Base-by-base conservation (phyloP, 2,113 vertebrate species). In the Lampris incognitus region DNA sequence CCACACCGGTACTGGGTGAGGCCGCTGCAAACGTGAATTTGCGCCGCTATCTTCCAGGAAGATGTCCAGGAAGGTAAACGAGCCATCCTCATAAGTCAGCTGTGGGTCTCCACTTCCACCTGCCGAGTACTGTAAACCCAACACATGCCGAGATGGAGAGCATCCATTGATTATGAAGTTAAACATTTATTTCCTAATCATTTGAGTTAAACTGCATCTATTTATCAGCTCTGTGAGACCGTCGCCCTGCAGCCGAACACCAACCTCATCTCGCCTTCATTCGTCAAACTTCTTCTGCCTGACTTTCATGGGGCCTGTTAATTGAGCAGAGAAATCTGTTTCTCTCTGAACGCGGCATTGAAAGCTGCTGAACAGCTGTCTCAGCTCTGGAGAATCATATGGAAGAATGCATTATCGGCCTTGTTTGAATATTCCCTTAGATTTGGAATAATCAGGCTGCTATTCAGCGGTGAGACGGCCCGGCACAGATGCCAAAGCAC, bases 361-460 rank as follows among this genome's bases (percentile, higher is more conserved):
- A 87, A 91, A 89, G 92, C 88, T 85, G 87, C 83, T 69, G 89
- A 92, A 88, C 88, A 94, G 92, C 91, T 92, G 92, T 90, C 87
- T 82, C 72, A 81, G 89, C 92, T 87, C 87, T 90, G 87, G 88
- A 93, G 88, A 91, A 92, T 92, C 90, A 92, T 92, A 92, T 85
- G 78, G 91, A 92, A 88, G 85, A 92, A 90, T 90, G 86, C 89
- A 92, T 92, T 91, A 92, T 86, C 52, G 84, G 84, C 89, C 92
- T 92, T 90, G 88, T 91, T 88, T 92, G 89, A 92, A 93, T 91
- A 92, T 91, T 90, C 87, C 85, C 88, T 90, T 62, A 87, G 82
- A 91, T 92, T 92, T 88, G 81, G 90, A 92, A 94, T 93, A 92
- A 94, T 94, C 92, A 93, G 88, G 81, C 82, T 69, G 89, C 90